phyloP scores from a whole-genome alignment of 2,888 invertebrate species.

The Cheiracanthium punctorium region DNA sequence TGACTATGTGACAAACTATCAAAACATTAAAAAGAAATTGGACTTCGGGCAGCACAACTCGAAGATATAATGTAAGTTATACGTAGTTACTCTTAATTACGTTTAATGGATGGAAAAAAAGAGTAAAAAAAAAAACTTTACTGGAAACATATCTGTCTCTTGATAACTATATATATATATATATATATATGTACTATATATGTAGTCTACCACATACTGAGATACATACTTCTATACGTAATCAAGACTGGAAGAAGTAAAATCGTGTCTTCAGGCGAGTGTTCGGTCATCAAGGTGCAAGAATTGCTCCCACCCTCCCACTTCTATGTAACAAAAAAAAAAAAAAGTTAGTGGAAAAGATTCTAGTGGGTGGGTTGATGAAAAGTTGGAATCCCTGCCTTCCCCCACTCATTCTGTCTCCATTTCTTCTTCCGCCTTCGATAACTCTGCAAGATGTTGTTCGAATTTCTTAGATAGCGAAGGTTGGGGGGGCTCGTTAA shows the following conservation, averaged over 20 bases:
- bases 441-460: constrained; percentile 65
- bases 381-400: constrained; percentile 48
- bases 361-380: constrained; percentile 1
- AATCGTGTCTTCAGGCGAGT: constrained; percentile 54
- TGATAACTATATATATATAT: neutral
- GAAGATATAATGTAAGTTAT: constrained; percentile 25
- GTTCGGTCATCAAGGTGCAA: constrained; percentile 54
- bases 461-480: constrained; percentile 57
- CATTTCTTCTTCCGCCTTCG: constrained; percentile 61
- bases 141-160: neutral
- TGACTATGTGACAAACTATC: too few relatives aligned
- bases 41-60: neutral
- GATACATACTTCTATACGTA: constrained; percentile 39
- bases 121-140: too few relatives aligned
- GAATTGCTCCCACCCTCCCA: neutral
- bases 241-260: constrained; percentile 36
- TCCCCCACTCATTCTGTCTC: constrained; percentile 40
- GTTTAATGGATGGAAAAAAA: constrained; percentile 42
- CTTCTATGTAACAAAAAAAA: constrained; percentile 11
- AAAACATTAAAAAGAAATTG: neutral
- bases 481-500: constrained; percentile 54
- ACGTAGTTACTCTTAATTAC: constrained; percentile 47
- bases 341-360: constrained; percentile 42
- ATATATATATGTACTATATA: too few relatives aligned
- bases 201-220: too few relatives aligned